Percentiles rank a stretch among this genome's conserved stretches.
These are phyloP conservation scores for Drosophila willistoni DNA, from an alignment of 1,140 invertebrate genomes.

Conservation along the genomic window DNA sequence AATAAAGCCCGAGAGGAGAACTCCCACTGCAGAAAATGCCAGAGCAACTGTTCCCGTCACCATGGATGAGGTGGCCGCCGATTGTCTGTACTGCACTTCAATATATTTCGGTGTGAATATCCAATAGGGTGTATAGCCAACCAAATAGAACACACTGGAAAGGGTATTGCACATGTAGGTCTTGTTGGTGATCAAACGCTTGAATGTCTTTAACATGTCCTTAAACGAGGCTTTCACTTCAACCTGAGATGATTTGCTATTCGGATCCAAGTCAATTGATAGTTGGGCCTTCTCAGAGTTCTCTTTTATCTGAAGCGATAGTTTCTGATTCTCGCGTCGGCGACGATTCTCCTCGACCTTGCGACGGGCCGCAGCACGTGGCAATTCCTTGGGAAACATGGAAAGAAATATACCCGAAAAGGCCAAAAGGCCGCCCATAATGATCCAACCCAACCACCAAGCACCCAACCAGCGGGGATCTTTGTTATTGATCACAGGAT, in stretches of 20 bases:
- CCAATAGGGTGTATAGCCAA: slow-evolving; percentile 90
- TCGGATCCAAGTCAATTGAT: slow-evolving; percentile 52
- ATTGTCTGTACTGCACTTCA: slow-evolving; percentile 89
- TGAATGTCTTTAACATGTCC: slow-evolving; percentile 87
- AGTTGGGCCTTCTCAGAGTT: slow-evolving; percentile 58
- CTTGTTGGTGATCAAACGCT: slow-evolving; percentile 86
- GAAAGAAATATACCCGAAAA: slow-evolving; percentile 86
- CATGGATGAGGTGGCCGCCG: slow-evolving; percentile 86
- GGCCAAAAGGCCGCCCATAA: slow-evolving; percentile 87
- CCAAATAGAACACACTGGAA: slow-evolving; percentile 87
- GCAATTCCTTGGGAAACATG: slow-evolving; percentile 87
- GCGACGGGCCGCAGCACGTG: slow-evolving; percentile 85
- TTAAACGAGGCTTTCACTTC: slow-evolving; percentile 83
- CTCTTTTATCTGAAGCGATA: slow-evolving; percentile 44
- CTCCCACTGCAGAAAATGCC: slow-evolving; percentile 89
- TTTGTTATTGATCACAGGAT: slow-evolving; percentile 87
- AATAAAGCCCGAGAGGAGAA: slow-evolving; percentile 87
- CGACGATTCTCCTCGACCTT: slow-evolving; percentile 82
- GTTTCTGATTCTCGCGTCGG: slow-evolving; percentile 47
- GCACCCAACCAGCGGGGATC: slow-evolving; percentile 91
- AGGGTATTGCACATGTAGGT: slow-evolving; percentile 89
- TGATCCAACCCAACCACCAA: slow-evolving; percentile 92
- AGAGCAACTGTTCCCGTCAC: slow-evolving; percentile 89
- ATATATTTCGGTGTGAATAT: slow-evolving; percentile 91
- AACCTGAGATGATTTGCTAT: not conserved